phyloP scores from a whole-genome alignment of 2,113 vertebrate species.

The Nipponia nippon region DNA sequence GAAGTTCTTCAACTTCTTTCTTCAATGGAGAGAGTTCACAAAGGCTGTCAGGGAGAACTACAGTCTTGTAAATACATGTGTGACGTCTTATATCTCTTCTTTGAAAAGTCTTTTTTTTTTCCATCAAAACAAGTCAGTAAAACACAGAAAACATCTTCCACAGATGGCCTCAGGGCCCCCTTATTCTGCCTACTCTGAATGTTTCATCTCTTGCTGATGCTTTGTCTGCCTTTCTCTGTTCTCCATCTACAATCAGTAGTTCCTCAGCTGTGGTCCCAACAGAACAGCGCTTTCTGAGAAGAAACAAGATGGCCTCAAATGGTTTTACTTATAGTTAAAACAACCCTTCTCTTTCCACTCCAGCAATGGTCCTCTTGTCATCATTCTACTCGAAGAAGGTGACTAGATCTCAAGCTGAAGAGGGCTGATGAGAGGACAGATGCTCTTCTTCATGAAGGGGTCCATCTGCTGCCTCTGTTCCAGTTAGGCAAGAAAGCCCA shows the following conservation, averaged over 20 bases:
- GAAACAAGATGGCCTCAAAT: background rate
- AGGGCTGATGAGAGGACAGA: background rate
- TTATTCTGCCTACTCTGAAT: background rate
- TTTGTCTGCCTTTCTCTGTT: background rate
- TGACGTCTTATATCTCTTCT: background rate
- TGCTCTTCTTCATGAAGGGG: background rate
- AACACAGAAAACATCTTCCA: constrained; percentile 5
- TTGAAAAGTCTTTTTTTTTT: background rate
- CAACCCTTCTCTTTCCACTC: background rate
- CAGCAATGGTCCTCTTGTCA: background rate
- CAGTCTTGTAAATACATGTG: background rate
- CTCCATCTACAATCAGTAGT: background rate
- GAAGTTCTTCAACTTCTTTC: background rate
- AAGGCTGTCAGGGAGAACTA: background rate
- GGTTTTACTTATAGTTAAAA: background rate
- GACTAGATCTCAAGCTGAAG: background rate
- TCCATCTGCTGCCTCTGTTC: background rate
- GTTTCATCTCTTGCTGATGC: background rate
- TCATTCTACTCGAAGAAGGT: background rate
- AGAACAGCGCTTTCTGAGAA: background rate
- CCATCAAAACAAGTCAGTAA: constrained; percentile 24
- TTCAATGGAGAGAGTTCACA: background rate
- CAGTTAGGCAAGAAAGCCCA: background rate
- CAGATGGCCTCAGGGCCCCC: background rate
- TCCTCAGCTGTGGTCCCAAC: background rate